A percentile compares a stretch with the other conserved stretches of the same genome.
Evolutionary conservation across 2,888 invertebrate species (phyloP).

Genomic region (Zeuzera pyrina): DNA sequence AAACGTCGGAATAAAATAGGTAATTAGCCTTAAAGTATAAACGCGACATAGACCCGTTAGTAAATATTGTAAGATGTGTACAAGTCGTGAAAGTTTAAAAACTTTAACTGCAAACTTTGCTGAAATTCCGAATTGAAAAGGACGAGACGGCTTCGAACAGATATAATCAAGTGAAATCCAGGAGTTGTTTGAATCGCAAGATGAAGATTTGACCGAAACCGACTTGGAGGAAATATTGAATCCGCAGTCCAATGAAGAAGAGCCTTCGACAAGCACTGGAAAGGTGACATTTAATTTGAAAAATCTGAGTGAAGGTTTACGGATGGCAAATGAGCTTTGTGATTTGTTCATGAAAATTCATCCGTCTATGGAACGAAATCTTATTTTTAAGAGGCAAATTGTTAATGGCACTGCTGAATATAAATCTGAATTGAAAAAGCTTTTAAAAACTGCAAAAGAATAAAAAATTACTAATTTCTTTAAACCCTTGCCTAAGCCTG

Average conservation of each 20-base stretch:
- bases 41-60: too few relatives aligned
- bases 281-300: conserved; percentile 19
- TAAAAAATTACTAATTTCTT: conserved; percentile 15
- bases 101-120: too few relatives aligned
- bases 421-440: conserved; percentile 15
- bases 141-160: too few relatives aligned
- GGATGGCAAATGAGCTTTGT: conserved; percentile 2
- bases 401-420: conserved; percentile 16
- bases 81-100: too few relatives aligned
- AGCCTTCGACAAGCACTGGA: conserved; percentile 8
- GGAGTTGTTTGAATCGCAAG: conserved; percentile 18
- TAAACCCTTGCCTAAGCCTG: conserved; percentile 12
- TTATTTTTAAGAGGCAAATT: conserved; percentile 17
- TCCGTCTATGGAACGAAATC: conserved; percentile 18
- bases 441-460: conserved; percentile 15
- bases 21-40: too few relatives aligned
- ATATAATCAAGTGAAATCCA: too few relatives aligned
- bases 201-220: conserved; percentile 24
- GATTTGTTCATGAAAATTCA: conserved; percentile 19
- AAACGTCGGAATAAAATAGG: too few relatives aligned
- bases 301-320: conserved; percentile 5
- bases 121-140: too few relatives aligned
- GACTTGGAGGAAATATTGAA: conserved; percentile 23
- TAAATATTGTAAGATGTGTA: too few relatives aligned
- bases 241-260: conserved; percentile 13